Conservation (phyloP, 2,113 vertebrate genomes). For the Apteryx owenii region DNA sequence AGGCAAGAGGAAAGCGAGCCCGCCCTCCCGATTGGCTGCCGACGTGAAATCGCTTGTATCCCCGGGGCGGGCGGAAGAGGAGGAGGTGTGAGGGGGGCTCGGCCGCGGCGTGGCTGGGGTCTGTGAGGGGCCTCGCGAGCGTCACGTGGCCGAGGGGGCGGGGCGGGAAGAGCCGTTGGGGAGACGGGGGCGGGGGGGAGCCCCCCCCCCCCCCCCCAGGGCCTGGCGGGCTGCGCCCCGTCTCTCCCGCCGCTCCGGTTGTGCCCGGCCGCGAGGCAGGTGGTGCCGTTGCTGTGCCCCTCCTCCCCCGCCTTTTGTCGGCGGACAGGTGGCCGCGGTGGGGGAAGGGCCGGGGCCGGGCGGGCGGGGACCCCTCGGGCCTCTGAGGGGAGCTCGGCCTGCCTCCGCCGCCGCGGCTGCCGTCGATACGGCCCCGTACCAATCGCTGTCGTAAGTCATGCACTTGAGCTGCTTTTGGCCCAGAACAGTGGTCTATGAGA, state of each 20-base stretch:
- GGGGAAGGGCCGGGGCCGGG: neutral
- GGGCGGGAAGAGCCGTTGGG: neutral
- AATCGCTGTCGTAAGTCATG: too few relatives aligned
- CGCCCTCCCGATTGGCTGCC: neutral
- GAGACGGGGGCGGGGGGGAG: fast-evolving
- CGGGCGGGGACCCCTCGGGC: neutral
- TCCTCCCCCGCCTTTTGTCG: neutral
- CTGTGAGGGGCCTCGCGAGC: fast-evolving
- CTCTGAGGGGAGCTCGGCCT: neutral
- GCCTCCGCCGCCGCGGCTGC: fast-evolving
- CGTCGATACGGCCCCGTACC: neutral
- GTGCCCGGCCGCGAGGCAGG: fast-evolving
- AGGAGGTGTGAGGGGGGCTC: neutral
- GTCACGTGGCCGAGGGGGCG: too few relatives aligned
- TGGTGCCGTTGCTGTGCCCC: fast-evolving
- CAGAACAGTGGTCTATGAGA: neutral
- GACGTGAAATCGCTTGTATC: neutral
- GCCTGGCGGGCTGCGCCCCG: too few relatives aligned
- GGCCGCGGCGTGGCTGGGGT: fast-evolving
- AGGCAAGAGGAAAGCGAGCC: neutral
- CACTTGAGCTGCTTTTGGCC: neutral
- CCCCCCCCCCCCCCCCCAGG: too few relatives aligned
- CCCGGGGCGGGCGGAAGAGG: too few relatives aligned
- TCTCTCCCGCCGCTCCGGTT: fast-evolving
- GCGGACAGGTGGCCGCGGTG: neutral